A percentile compares a stretch with the other conserved stretches of the same genome.
phyloP scores from a whole-genome alignment of 1,140 invertebrate genomes.

The Drosophila pseudoananassae region DNA sequence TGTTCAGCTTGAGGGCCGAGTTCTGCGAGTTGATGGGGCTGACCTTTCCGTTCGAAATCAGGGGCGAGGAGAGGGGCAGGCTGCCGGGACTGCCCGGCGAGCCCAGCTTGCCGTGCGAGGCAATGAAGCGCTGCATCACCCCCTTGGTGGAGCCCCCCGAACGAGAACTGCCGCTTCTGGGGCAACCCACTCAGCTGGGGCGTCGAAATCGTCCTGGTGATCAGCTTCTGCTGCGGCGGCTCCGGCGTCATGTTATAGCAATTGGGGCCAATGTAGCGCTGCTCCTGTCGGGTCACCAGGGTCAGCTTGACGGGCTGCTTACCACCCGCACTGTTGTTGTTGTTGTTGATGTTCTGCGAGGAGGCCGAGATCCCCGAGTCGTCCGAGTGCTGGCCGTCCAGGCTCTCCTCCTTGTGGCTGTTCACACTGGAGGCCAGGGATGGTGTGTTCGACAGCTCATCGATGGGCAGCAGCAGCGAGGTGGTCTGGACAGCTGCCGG shows the following conservation, averaged over 20 bases:
- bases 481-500: constrained; percentile 45
- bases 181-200: constrained; percentile 85
- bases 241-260: constrained; percentile 84
- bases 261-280: constrained; percentile 75
- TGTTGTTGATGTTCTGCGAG: constrained; percentile 59
- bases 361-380: constrained; percentile 79
- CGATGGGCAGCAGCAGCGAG: constrained; percentile 51
- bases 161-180: constrained; percentile 85
- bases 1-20: constrained; percentile 53
- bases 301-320: constrained; percentile 48
- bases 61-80: constrained; percentile 11
- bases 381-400: constrained; percentile 78
- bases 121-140: constrained; percentile 91
- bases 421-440: constrained; percentile 74
- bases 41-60: constrained; percentile 6
- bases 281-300: constrained; percentile 55
- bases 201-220: constrained; percentile 87
- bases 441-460: constrained; percentile 68
- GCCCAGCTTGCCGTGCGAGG: constrained; percentile 88
- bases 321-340: constrained; percentile 4
- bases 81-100: constrained; percentile 42
- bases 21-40: neutral
- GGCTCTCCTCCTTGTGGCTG: constrained; percentile 73
- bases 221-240: constrained; percentile 84
- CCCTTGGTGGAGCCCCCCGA: constrained; percentile 88